A percentile compares a stretch with the other conserved stretches of the same genome.
Conservation (phyloP, 2,797 vertebrate genomes). For the Gobio occitaniae region DNA sequence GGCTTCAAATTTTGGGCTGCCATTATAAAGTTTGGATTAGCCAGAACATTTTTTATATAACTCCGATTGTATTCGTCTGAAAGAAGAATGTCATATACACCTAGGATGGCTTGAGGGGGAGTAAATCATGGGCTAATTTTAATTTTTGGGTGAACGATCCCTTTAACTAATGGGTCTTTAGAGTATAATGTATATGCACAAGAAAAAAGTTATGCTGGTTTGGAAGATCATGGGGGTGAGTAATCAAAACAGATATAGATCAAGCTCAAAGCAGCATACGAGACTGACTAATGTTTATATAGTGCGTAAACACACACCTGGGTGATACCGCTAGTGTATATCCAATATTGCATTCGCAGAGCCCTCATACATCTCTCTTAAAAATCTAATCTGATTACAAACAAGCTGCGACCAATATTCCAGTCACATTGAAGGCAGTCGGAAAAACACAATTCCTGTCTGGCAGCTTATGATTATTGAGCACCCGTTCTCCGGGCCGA, state of each 20-base stretch:
- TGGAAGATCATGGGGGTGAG: not conserved
- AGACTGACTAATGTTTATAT: not conserved
- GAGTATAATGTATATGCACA: not conserved
- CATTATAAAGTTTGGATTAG: too few species aligned
- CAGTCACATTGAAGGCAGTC: conserved; percentile 1
- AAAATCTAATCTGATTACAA: conserved; percentile 18
- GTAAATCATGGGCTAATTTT: too few species aligned
- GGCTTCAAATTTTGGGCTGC: too few species aligned
- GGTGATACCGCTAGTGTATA: too few species aligned
- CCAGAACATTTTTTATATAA: too few species aligned
- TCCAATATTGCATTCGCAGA: not conserved
- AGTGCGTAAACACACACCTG: not conserved
- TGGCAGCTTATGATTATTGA: conserved; percentile 30
- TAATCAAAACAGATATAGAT: not conserved
- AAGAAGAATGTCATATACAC: too few species aligned
- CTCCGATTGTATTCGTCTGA: too few species aligned
- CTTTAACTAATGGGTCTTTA: not conserved
- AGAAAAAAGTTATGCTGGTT: not conserved
- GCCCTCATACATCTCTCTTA: conserved; percentile 39
- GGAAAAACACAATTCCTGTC: conserved; percentile 7
- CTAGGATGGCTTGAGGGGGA: too few species aligned
- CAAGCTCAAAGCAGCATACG: not conserved
- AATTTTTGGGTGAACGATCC: too few species aligned
- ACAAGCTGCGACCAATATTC: conserved; percentile 30
- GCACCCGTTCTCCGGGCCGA: conserved; percentile 27